A percentile compares a stretch with the other conserved stretches of the same genome.
These are phyloP conservation scores for Pipistrellus pygmaeus DNA, from an alignment of 2,797 vertebrate genomes.

Conservation along the genomic window DNA sequence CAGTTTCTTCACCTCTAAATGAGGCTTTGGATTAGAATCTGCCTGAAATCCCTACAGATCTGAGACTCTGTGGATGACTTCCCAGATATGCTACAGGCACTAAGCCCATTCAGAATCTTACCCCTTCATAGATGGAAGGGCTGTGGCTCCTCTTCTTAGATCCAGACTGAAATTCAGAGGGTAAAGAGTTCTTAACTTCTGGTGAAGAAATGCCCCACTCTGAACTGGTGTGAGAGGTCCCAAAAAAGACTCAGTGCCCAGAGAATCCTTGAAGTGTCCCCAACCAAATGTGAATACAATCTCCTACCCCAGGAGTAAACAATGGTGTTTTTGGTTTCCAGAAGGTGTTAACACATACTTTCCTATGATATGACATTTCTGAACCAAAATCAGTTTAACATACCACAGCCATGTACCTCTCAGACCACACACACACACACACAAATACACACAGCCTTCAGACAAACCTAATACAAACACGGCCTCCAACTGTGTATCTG, in stretches of 20 bases:
- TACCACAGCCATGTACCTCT: neutral
- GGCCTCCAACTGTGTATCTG: neutral
- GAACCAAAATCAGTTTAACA: neutral
- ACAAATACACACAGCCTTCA: neutral
- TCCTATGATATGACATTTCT: neutral
- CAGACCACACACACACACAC: neutral
- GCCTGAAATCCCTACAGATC: neutral
- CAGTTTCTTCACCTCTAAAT: neutral
- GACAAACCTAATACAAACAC: neutral
- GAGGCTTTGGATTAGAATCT: neutral
- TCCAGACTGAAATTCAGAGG: conserved; percentile 63
- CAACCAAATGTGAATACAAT: neutral
- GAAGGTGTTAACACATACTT: neutral
- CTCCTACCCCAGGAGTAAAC: neutral
- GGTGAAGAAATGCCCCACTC: neutral
- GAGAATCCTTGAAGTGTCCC: neutral
- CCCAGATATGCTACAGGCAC: neutral
- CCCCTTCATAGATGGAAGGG: conserved; percentile 65
- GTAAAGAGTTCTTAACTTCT: neutral
- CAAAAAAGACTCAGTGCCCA: neutral
- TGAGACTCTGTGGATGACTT: neutral
- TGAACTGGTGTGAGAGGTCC: neutral
- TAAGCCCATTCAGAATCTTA: conserved; percentile 48
- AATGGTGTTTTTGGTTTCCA: neutral
- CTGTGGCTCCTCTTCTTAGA: neutral